phyloP scores from a whole-genome alignment of 2,888 invertebrate species.

The Pachydiplax longipennis region DNA sequence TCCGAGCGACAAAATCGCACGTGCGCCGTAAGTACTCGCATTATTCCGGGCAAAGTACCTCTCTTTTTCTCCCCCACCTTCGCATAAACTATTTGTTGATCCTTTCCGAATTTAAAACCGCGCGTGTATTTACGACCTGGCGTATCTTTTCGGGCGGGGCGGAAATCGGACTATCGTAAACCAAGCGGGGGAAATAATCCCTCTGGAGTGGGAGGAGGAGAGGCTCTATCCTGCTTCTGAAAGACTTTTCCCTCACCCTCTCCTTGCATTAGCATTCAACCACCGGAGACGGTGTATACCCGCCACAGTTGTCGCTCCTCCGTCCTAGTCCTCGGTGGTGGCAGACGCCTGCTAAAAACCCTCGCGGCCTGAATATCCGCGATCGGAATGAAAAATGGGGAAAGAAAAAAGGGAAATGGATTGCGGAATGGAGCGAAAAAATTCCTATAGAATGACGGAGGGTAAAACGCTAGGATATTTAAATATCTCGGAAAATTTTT shows the following conservation, averaged over 20 bases:
- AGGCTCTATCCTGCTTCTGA: not conserved
- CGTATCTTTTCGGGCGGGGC: constrained; percentile 23
- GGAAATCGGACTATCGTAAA: constrained; percentile 34
- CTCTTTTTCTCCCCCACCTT: not conserved
- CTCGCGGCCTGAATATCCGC: not conserved
- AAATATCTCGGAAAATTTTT: too few relatives aligned
- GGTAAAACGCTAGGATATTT: too few relatives aligned
- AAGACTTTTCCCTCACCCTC: not conserved
- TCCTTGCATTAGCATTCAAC: constrained; percentile 27
- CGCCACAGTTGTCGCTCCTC: constrained; percentile 1
- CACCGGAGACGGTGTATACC: constrained; percentile 15
- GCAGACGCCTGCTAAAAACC: not conserved
- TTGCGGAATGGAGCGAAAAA: not conserved
- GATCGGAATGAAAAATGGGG: constrained; percentile 21
- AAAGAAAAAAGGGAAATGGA: not conserved
- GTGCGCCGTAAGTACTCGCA: not conserved
- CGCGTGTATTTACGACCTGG: not conserved
- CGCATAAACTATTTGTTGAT: constrained; percentile 1
- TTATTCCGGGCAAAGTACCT: not conserved
- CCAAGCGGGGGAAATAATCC: constrained; percentile 19
- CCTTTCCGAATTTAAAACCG: not conserved
- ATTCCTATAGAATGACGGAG: not conserved
- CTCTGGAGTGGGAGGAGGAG: not conserved
- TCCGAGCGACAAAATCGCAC: not conserved
- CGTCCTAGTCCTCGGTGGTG: constrained; percentile 2